Evolutionary conservation across 30 jellyfish, hydroid and myxozoan species (phyloP).

Genomic region (Turritopsis rubra): DNA sequence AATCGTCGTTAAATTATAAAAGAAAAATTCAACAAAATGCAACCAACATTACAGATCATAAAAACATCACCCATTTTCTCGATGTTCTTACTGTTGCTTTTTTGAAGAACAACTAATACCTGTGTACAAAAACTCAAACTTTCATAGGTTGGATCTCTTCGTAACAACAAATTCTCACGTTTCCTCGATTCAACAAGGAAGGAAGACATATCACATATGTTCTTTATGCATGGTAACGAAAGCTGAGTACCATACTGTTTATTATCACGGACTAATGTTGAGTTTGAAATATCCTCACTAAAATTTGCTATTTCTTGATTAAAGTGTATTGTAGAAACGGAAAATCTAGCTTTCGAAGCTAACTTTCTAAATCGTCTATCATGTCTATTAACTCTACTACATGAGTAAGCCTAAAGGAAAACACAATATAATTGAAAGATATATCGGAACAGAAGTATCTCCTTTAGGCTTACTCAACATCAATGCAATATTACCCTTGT

Average conservation of each 20-base stretch:
- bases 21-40: too few relatives aligned
- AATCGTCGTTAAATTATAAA: neutral
- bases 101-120: neutral
- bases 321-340: constrained; percentile 45
- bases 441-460: neutral
- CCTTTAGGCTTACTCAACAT: constrained; percentile 17
- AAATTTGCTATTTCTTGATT: constrained; percentile 35
- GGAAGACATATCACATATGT: neutral
- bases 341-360: constrained; percentile 26
- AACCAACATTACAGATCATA: too few relatives aligned
- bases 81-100: neutral
- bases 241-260: neutral
- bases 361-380: neutral
- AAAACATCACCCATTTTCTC: neutral
- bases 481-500: neutral
- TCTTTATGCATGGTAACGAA: neutral
- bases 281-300: constrained; percentile 33
- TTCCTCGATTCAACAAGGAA: neutral
- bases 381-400: neutral
- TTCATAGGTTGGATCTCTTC: neutral
- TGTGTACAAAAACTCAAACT: neutral
- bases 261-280: neutral
- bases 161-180: neutral
- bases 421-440: neutral
- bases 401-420: constrained; percentile 10